phyloP scores from a whole-genome alignment of 2,888 invertebrate genomes.

The Apodemia mormo region DNA sequence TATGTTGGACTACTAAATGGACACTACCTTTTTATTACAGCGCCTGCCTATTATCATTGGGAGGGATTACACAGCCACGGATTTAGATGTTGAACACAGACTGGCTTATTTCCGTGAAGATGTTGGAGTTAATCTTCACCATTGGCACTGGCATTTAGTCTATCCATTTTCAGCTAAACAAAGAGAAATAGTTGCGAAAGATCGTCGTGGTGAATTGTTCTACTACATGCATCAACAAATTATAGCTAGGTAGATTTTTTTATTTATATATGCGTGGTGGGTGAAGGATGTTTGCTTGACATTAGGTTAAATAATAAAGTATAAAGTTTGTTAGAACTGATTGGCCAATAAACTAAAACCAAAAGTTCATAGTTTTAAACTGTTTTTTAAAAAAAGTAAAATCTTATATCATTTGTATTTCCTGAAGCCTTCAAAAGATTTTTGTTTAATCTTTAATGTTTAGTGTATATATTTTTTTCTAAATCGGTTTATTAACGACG shows the following conservation, averaged over 20 bases:
- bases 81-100: constrained; percentile 90
- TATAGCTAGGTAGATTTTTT: constrained; percentile 60
- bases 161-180: constrained; percentile 84
- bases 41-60: constrained; percentile 87
- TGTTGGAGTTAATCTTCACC: constrained; percentile 89
- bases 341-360: neutral
- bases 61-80: constrained; percentile 88
- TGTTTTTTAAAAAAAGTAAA: too few relatives aligned
- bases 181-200: constrained; percentile 85
- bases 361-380: too few relatives aligned
- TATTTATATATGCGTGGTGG: neutral
- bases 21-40: constrained; percentile 45
- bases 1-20: too few relatives aligned
- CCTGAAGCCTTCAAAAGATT: too few relatives aligned
- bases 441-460: too few relatives aligned
- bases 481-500: too few relatives aligned
- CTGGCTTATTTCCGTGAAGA: constrained; percentile 92
- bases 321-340: too few relatives aligned
- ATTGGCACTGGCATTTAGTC: constrained; percentile 92
- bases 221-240: constrained; percentile 88
- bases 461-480: too few relatives aligned
- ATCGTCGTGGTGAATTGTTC: constrained; percentile 90
- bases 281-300: too few relatives aligned
- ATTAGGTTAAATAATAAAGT: too few relatives aligned
- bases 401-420: too few relatives aligned